Base-by-base conservation (phyloP, 2,888 invertebrate genomes). In the Caradrina kadenii region DNA sequence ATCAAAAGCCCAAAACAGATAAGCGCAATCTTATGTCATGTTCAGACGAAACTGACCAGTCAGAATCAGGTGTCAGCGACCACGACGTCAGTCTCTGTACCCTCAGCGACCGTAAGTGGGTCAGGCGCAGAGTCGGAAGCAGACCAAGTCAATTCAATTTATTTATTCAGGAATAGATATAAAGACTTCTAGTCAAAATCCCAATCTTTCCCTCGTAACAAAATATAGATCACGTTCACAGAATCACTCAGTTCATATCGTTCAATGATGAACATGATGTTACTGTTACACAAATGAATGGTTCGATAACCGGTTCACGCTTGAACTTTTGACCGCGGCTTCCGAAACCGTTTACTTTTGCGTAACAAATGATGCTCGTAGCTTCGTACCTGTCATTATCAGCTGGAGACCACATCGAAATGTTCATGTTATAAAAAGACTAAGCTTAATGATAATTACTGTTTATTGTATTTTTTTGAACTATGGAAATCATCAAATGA, bases 241-340 rank as follows among this genome's bases (percentile, higher is more conserved):
- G 6, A 50, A 56, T 52, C 11, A 52, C 26, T 55, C 6, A 8
- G 4, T 45, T 45, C 59, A 50, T 55, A 0, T 26, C 19, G 42
- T 39, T 48, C n/a, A 21, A 67, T 67, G 1, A 49, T 21, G 21
- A 49, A 35, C 48, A 53, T 10, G n/a, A 22, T 45, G 48, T 74
- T n/a, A 55, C 35, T 73, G 22, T 59, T 45, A 49, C 21, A 39
- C 31, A 49, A 52, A 73, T 35, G 54, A 55, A 54, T 50, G 63
- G 70, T 80, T 69, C 71, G 75, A 79, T 79, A 71, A 77, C 66
- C 59, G 22, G 56, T 78, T 79, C 70, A 70, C 71, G 65, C 56
- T 78, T 81, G 72, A 80, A 73, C 77, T 70, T 70, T 55, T 80
- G 74, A 75, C 76, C 72, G 39, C 65, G 19, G 56, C 63, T 53